Evolutionary conservation across 2,797 vertebrate genomes (phyloP), one percentile per base, ranked within the genome.

Genomic region (Gallinago nigripennis): DNA sequence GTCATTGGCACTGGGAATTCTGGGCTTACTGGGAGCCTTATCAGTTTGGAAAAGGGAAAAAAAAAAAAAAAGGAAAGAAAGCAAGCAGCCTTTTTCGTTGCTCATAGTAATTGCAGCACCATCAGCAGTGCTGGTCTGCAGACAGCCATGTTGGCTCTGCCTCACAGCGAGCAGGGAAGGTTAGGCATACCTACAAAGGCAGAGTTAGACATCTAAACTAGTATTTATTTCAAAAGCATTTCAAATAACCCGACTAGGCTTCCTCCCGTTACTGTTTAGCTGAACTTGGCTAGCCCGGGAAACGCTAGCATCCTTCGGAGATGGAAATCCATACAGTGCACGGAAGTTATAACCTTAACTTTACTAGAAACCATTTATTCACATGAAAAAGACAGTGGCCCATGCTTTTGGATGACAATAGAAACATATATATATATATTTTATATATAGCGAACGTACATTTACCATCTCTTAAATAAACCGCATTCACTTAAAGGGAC

Each of bases 351-450:
- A 96, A 97, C 96, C 97, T 97, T 96, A 97, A 95, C 98, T 98
- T 98, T 97, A 97, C 98, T 97, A 98, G 94, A 98, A 98, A 97
- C 97, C 96, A 97, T 97, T 98, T 98, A 98, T 98, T 98, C 98
- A 97, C 97, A 97, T 96, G 96, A 97, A 97, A 97, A 97, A 98
- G 96, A 98, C 97, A 98, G 93, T 91, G 96, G 95, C 96, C 96
- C 94, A 94, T 97, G 97, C 97, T 97, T 97, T 94, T 71, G 94
- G 93, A 97, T 82, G 96, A 96, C 96, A 96, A 96, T 96, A 95
- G 80, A 95, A 94, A 96, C 95, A 88, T 94, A 97, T 94, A 97
- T 95, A 91, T 93, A 94, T 93, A 83, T 79, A 51, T 86, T 94
- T 76, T 96, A 92, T 93, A 97, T 94, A 93, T 87, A 96, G 90